Conservation (phyloP, 2,797 vertebrate species). For the Ambastaia sidthimunki region DNA sequence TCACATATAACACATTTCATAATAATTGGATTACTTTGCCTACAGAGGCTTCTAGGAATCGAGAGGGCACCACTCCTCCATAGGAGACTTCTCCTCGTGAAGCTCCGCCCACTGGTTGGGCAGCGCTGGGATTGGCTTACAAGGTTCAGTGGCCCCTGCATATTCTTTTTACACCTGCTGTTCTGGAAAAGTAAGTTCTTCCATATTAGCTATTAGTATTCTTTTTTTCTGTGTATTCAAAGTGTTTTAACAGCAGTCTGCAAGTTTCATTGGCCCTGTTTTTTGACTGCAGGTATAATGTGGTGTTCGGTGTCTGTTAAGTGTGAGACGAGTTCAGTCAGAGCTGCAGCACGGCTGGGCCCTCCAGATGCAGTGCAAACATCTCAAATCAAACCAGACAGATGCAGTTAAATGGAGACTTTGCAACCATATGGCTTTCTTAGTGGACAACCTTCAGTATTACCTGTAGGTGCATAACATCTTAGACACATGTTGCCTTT, state of each 20-base stretch:
- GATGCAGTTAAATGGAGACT: too few species aligned
- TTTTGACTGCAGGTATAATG: too few species aligned
- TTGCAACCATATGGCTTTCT: too few species aligned
- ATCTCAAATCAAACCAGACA: too few species aligned
- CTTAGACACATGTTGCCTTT: too few species aligned
- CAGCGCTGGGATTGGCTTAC: constrained; percentile 93
- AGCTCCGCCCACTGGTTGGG: constrained; percentile 91
- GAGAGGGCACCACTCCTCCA: constrained; percentile 85
- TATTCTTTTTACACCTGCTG: constrained; percentile 96
- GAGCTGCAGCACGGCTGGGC: too few species aligned
- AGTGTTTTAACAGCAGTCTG: neutral
- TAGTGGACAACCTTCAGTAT: too few species aligned
- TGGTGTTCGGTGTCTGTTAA: too few species aligned
- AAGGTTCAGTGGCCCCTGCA: constrained; percentile 98
- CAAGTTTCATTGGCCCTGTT: too few species aligned
- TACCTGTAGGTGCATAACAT: too few species aligned
- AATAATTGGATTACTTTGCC: constrained; percentile 22
- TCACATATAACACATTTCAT: neutral
- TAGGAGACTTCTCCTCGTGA: constrained; percentile 93
- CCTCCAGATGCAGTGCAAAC: too few species aligned
- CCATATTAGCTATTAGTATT: neutral
- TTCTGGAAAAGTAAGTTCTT: constrained; percentile 94
- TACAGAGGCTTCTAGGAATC: constrained; percentile 81
- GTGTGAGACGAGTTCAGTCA: too few species aligned
- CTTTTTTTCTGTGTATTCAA: neutral